Evolutionary conservation across 2,113 vertebrate genomes (phyloP).

Genomic region (Tympanuchus pallidicinctus): DNA sequence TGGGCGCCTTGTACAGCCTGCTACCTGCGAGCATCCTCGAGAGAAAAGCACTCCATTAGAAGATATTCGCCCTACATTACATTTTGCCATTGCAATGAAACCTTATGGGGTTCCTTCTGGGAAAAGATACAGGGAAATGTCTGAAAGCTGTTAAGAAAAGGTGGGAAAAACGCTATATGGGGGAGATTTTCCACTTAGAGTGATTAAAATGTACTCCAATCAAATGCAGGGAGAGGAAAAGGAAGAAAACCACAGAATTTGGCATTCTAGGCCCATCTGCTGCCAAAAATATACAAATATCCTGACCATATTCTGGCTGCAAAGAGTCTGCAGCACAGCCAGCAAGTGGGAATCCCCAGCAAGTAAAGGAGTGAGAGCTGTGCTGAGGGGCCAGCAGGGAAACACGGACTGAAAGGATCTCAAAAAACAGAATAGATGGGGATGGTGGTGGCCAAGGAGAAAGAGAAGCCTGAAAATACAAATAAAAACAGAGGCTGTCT

Average conservation of each 20-base stretch:
- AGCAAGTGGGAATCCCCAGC: not conserved
- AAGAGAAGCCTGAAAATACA: not conserved
- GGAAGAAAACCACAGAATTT: not conserved
- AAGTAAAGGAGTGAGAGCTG: not conserved
- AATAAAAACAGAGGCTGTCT: not conserved
- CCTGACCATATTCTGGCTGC: not conserved
- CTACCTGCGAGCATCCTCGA: not conserved
- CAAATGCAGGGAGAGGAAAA: not conserved
- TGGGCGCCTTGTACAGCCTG: not conserved
- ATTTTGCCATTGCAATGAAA: not conserved
- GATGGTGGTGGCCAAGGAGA: not conserved
- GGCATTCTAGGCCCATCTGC: constrained; percentile 55
- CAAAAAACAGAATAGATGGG: not conserved
- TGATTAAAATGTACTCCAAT: not conserved
- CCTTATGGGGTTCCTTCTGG: not conserved
- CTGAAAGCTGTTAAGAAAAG: not conserved
- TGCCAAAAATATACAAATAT: constrained; percentile 7
- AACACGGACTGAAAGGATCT: constrained; percentile 45
- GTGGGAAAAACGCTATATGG: not conserved
- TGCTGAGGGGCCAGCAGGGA: not conserved
- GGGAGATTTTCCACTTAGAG: not conserved
- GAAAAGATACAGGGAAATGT: not conserved
- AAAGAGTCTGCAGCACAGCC: not conserved
- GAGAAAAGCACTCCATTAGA: rapidly evolving
- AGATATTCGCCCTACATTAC: not conserved